phyloP scores from a whole-genome alignment of 2,113 vertebrate genomes.

The Circaetus gallicus region DNA sequence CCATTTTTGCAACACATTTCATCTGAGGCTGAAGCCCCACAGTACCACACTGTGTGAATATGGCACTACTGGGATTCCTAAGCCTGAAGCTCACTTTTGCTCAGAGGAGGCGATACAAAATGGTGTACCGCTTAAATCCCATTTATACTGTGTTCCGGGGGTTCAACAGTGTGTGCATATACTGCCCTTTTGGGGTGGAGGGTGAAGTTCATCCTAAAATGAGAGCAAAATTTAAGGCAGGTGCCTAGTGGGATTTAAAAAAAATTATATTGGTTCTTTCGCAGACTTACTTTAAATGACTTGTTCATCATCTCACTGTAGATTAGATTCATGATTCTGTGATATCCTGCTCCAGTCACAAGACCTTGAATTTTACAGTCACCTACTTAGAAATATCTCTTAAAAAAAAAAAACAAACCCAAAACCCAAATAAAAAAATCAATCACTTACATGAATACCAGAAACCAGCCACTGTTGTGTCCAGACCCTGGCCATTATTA shows the following conservation, averaged over 20 bases:
- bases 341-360: not conserved
- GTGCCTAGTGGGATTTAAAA: not conserved
- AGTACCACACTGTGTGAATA: not conserved
- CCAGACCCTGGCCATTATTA: not conserved
- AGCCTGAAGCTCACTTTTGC: not conserved
- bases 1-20: not conserved
- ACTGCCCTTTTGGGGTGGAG: not conserved
- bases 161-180: not conserved
- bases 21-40: not conserved
- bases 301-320: not conserved
- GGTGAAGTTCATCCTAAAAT: not conserved
- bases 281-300: not conserved
- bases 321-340: not conserved
- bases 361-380: not conserved
- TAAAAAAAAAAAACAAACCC: not conserved
- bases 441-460: not conserved
- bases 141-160: not conserved
- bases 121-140: not conserved
- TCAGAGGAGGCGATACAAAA: not conserved
- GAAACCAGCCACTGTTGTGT: not conserved
- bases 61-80: not conserved
- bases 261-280: not conserved
- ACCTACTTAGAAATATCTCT: not conserved
- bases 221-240: not conserved
- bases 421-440: not conserved